These are phyloP conservation scores for Crax fasciolata DNA, from an alignment of 2,797 vertebrate genomes.

Conservation along the genomic window DNA sequence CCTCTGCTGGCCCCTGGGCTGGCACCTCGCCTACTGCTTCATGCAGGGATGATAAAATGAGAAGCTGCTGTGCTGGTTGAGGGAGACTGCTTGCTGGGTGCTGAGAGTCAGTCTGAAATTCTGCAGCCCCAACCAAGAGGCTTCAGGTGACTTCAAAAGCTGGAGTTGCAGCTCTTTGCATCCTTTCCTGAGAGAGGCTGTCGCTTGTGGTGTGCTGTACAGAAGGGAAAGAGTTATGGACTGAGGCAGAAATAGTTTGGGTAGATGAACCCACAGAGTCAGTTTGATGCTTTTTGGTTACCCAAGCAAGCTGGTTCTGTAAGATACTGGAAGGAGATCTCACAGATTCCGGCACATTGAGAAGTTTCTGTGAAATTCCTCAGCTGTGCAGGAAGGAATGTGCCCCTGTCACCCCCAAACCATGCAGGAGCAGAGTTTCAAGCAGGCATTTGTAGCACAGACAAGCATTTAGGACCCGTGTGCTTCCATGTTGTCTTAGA, in stretches of 20 bases:
- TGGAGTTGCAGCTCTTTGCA: background rate
- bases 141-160: conserved; percentile 40
- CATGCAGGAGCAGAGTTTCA: background rate
- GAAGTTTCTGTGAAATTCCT: conserved; percentile 22
- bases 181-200: background rate
- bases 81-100: conserved; percentile 59
- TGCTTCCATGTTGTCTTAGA: background rate
- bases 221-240: background rate
- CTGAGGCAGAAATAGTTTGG: background rate
- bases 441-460: background rate
- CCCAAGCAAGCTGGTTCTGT: background rate
- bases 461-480: background rate
- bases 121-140: conserved; percentile 22
- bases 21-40: conserved; percentile 36
- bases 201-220: background rate
- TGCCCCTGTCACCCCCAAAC: background rate
- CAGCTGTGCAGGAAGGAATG: background rate
- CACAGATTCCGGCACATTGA: background rate
- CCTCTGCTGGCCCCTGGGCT: background rate
- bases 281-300: background rate
- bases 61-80: conserved; percentile 54
- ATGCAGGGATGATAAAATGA: conserved; percentile 50
- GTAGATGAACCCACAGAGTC: background rate
- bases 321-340: background rate
- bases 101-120: conserved; percentile 52